Evolutionary conservation across 2,888 invertebrate species (phyloP).

Genomic region (Phalera bucephala): DNA sequence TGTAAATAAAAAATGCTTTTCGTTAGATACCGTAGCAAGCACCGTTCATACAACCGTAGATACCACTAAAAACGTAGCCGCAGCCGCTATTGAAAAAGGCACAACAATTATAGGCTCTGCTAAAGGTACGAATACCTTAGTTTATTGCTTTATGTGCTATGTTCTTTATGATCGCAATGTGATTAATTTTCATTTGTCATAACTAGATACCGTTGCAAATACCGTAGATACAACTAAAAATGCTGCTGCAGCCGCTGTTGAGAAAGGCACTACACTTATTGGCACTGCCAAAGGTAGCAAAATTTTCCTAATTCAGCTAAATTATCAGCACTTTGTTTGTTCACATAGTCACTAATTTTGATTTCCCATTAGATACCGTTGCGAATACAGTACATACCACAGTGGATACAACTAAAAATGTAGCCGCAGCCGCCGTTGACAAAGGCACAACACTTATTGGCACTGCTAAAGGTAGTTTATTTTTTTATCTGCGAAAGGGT

Average conservation of each 20-base stretch:
- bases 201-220: constrained; percentile 18
- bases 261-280: constrained; percentile 14
- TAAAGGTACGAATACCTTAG: no score
- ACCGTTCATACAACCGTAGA: constrained; percentile 43
- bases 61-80: constrained; percentile 40
- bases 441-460: constrained; percentile 29
- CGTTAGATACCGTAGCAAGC: constrained; percentile 36
- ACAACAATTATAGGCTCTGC: constrained; percentile 32
- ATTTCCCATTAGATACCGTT: constrained; percentile 17
- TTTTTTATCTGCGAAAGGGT: neutral
- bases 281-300: constrained; percentile 21
- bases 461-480: constrained; percentile 41
- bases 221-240: constrained; percentile 28
- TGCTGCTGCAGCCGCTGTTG: constrained; percentile 18
- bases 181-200: neutral
- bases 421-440: constrained; percentile 35
- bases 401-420: constrained; percentile 39
- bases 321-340: no score
- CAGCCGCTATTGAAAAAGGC: constrained; percentile 40
- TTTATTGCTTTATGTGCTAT: no score
- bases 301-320: no score
- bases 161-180: no score
- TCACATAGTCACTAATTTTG: neutral
- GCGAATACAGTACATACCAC: constrained; percentile 30
- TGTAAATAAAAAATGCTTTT: neutral